Evolutionary conservation across 2,888 invertebrate species (phyloP).

Genomic region (Auanema freiburgensis): DNA sequence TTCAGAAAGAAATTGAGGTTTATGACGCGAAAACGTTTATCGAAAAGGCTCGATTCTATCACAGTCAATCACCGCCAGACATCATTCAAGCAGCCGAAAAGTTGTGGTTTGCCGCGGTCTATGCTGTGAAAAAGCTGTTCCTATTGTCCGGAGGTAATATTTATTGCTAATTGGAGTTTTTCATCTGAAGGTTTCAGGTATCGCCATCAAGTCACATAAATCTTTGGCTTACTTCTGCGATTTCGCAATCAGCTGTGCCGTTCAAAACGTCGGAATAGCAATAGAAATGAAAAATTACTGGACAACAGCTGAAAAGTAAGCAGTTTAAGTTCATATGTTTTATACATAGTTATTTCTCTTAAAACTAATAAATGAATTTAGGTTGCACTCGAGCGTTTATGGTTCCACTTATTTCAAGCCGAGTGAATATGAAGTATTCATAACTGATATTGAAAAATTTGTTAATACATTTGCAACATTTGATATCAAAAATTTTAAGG

Average conservation of each 20-base stretch:
- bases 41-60: constrained; percentile 20
- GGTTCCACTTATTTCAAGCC: constrained; percentile 17
- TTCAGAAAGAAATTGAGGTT: constrained; percentile 26
- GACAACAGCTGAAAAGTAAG: constrained; percentile 22
- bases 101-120: constrained; percentile 23
- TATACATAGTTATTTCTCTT: constrained; percentile 28
- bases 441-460: constrained; percentile 20
- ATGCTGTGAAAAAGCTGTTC: constrained; percentile 21
- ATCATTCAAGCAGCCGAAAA: constrained; percentile 22
- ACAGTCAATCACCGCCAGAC: constrained; percentile 17
- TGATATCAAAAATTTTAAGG: too few species aligned
- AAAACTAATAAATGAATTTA: constrained; percentile 23
- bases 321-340: constrained; percentile 21
- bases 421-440: constrained; percentile 22
- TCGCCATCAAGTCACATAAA: too few species aligned
- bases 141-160: constrained; percentile 17
- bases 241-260: too few species aligned
- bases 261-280: too few species aligned
- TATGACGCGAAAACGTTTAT: constrained; percentile 20
- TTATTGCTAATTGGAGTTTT: constrained; percentile 18
- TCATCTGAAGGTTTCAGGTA: too few species aligned
- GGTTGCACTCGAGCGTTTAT: constrained; percentile 17
- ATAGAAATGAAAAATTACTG: constrained; percentile 11
- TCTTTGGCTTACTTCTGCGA: too few species aligned
- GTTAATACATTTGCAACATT: constrained; percentile 18